Evolutionary conservation across 35 echinoderm and acorn worm species (phyloP), one percentile per base, ranked within the genome.

Genomic region (Nesometra sesokonis): DNA sequence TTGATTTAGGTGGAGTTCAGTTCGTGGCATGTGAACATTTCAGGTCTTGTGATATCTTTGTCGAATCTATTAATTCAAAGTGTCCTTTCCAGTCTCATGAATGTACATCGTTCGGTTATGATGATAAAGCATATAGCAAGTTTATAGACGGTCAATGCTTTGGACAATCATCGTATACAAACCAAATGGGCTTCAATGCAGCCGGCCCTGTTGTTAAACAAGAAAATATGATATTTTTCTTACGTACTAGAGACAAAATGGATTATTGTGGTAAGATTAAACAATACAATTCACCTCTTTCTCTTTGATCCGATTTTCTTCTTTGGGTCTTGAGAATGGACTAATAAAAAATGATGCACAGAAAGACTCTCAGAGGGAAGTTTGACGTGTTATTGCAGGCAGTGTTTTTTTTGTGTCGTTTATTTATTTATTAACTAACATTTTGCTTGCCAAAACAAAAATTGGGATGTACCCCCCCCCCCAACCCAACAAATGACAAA

Each of bases 21-120:
- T 97, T 97, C 33, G 91, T 93, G 17, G 89, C 87, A 4, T 97
- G 95, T 33, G 93, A 97, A 35, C 95, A 97, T 85, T 36, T 97
- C 1, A 36, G 95, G 78, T 78, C 91, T 0, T 86, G 87, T 37
- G 92, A 97, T 31, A 86, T 91, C 80, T 91, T 93, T 47, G 83
- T 80, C 0, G 91, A 97, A 11, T 97, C 95, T 29, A 97, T 97
- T 37, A 80, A 83, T 23, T 76, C 84, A 37, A 23, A 57, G 23
- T 97, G 94, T 77, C 86, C 91, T 0, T 85, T 88, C 7, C 46
- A 46, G 27, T 82, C 82, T 15, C 21, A 67, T 19, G 52, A 67
- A 2, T 67, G 52, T 19, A 46, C 34, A 34, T n/a, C 30, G 15
- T 47, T 35, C 21, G n/a, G 37, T 35, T n/a, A 36, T 27, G 77